Base-by-base conservation (phyloP, 2,113 vertebrate species). In the Acrocephalus arundinaceus region DNA sequence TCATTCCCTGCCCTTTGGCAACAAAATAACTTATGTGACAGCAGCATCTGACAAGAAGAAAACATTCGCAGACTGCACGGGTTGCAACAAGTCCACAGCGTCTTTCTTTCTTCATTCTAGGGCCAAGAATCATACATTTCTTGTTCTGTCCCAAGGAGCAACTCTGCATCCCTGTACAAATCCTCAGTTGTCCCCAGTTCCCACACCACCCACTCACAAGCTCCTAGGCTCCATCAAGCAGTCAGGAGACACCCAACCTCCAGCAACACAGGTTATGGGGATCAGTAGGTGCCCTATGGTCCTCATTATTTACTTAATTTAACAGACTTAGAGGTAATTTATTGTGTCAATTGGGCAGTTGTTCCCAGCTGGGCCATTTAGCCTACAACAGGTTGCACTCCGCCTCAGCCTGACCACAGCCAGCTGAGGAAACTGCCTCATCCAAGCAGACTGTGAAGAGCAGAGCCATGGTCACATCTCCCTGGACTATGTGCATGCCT, bases 181-280 rank as follows among this genome's bases (percentile, higher is more conserved):
- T 31, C 74, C 85, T 91, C 71, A 89, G 8, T 6, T 90, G 92
- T 94, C 93, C 93, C 88, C 86, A 86, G 88, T 96, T 97, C 96
- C 96, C 96, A 96, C 73, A 11, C 93, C 92, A 93, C 90, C 90
- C 93, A 96, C 94, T 93, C 94, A 70, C 35, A 73, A 85, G 89
- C 89, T 95, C 94, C 87, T 92, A 95, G 85, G 89, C 93, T 95
- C 89, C 80, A 52, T 21, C 23, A 58, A 19, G 77, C 51, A 89
- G 57, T 39, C 68, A 90, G 39, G 15, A 95, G 86, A 76, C 58
- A 74, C 39, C 33, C 89, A 43, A n/a, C 39, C 59, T 84, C 72
- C 1, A 94, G 85, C 72, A 88, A 35, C 27, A 37, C 7, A 45
- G 41, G 17, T 78, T 67, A 52, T 7, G 1, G 30, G 83, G 61